Conservation (phyloP, 1,140 invertebrate species). For the Neotoxoptera formosana region DNA sequence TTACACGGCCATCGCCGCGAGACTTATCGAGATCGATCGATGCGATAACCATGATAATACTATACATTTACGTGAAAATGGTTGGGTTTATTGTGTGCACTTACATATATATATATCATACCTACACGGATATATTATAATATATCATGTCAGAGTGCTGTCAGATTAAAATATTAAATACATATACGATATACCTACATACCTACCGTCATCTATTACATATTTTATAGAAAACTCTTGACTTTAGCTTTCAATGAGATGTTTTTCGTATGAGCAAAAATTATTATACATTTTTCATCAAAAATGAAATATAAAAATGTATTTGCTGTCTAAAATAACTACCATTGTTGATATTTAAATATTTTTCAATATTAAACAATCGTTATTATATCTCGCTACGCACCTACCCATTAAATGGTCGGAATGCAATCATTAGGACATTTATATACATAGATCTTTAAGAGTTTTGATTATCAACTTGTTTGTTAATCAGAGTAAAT, state of each 20-base stretch:
- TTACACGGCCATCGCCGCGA: background rate
- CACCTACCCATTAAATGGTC: background rate
- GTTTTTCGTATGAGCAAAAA: background rate
- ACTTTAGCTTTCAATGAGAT: background rate
- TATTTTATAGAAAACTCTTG: background rate
- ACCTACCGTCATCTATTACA: background rate
- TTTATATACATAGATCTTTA: background rate
- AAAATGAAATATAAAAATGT: background rate
- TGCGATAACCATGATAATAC: background rate
- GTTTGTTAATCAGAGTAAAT: constrained; percentile 2
- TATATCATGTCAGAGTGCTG: background rate
- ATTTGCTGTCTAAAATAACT: background rate
- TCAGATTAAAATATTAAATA: background rate
- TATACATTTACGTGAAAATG: background rate
- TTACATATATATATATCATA: background rate
- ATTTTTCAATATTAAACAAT: background rate
- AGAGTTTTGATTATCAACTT: background rate
- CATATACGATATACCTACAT: too few relatives aligned
- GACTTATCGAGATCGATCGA: constrained; percentile 26
- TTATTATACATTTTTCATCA: background rate
- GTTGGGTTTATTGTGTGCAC: background rate
- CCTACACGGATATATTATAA: background rate
- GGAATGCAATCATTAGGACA: background rate
- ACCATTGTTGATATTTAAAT: background rate
- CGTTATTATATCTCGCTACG: background rate